These are phyloP conservation scores for Parnassius mnemosyne DNA, from an alignment of 2,888 invertebrate genomes.

Conservation along the genomic window DNA sequence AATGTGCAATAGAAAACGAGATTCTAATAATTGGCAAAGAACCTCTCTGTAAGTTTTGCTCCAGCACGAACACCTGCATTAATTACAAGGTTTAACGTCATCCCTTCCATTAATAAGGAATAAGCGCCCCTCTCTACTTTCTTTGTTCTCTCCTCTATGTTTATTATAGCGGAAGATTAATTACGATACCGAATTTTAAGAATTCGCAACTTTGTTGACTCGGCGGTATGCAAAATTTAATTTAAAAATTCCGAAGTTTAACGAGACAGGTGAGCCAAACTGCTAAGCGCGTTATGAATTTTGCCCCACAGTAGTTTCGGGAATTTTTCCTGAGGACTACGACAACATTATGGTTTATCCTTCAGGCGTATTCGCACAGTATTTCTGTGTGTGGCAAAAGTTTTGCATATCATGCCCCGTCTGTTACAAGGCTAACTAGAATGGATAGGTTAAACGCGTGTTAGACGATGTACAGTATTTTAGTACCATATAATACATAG, in stretches of 20 bases:
- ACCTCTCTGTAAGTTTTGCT: constrained; percentile 52
- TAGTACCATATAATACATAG: too few species aligned
- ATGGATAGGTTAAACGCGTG: constrained; percentile 13
- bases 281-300: constrained; percentile 79
- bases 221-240: constrained; percentile 73
- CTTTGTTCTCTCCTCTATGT: constrained; percentile 57
- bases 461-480: background rate
- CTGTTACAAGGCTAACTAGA: constrained; percentile 11
- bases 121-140: constrained; percentile 54
- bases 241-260: constrained; percentile 79
- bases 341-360: constrained; percentile 69
- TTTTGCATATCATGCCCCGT: constrained; percentile 33
- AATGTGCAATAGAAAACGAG: constrained; percentile 60
- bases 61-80: constrained; percentile 67
- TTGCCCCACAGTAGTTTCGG: constrained; percentile 69
- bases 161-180: constrained; percentile 74
- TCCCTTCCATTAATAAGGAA: constrained; percentile 71
- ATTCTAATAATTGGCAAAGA: constrained; percentile 66
- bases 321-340: constrained; percentile 64
- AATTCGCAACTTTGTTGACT: constrained; percentile 73
- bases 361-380: constrained; percentile 55
- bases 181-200: constrained; percentile 73
- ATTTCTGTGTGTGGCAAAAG: constrained; percentile 38
- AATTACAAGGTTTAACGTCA: constrained; percentile 74
- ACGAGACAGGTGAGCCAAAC: constrained; percentile 77